Conservation (phyloP, 92 coral and sea anemone genomes). For the Epizoanthus stellaris region DNA sequence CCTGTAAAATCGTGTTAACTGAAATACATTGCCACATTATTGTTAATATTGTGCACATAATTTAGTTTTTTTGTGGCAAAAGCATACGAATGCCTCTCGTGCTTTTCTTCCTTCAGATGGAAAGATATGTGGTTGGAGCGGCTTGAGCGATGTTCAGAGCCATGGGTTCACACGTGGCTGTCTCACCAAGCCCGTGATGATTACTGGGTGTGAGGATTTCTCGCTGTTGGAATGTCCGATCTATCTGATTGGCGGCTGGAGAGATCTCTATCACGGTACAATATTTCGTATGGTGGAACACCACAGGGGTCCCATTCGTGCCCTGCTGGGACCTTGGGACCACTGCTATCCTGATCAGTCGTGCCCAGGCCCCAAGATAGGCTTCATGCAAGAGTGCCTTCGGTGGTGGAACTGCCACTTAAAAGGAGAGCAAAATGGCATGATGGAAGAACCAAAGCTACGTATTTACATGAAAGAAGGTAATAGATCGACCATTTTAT, state of each 20-base stretch:
- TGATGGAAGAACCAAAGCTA: constrained; percentile 63
- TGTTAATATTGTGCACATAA: too few species aligned
- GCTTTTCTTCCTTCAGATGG: constrained; percentile 54
- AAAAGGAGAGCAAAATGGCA: constrained; percentile 62
- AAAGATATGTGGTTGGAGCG: constrained; percentile 74
- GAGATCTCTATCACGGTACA: constrained; percentile 58
- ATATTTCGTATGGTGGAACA: constrained; percentile 71
- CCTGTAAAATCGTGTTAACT: too few species aligned
- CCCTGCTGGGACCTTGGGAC: constrained; percentile 75
- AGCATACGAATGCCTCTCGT: background rate
- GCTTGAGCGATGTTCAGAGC: constrained; percentile 48
- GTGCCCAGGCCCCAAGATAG: constrained; percentile 69
- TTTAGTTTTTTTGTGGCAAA: too few species aligned
- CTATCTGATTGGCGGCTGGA: constrained; percentile 74
- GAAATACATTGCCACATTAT: too few species aligned
- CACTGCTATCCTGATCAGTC: constrained; percentile 62
- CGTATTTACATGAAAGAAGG: constrained; percentile 65
- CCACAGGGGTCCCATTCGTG: constrained; percentile 56
- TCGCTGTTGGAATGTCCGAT: constrained; percentile 64
- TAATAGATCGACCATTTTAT: background rate
- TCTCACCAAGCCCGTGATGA: constrained; percentile 70
- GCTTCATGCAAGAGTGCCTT: constrained; percentile 60
- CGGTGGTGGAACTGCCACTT: constrained; percentile 78
- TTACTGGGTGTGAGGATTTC: constrained; percentile 75
- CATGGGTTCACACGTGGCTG: constrained; percentile 76